Percentiles rank a stretch among this genome's conserved stretches.
Conservation (phyloP, 1,140 invertebrate genomes). For the Macrobrachium rosenbergii region DNA sequence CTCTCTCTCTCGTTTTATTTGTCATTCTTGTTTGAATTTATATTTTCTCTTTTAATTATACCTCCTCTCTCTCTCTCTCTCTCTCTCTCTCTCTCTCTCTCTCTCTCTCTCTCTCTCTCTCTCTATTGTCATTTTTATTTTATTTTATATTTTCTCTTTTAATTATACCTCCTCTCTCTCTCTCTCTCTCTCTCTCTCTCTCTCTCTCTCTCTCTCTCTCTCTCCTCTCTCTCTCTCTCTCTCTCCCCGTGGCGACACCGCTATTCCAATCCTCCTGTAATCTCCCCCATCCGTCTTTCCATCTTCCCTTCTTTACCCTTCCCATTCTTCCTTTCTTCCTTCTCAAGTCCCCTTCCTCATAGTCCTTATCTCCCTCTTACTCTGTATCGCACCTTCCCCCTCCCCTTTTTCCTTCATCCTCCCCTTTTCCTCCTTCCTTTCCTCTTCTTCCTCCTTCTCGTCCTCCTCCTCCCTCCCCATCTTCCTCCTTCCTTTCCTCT, state of each 20-base stretch:
- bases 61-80: too few species aligned
- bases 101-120: constrained; percentile 27
- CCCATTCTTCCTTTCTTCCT: neutral
- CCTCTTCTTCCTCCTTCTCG: neutral
- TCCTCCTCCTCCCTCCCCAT: neutral
- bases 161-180: too few species aligned
- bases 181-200: too few species aligned
- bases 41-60: neutral
- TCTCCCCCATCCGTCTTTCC: neutral
- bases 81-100: constrained; percentile 27
- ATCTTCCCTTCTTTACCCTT: neutral
- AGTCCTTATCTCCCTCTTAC: neutral
- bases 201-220: too few species aligned
- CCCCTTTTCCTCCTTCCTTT: neutral
- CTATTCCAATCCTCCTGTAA: neutral
- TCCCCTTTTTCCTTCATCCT: neutral
- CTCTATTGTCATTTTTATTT: neutral
- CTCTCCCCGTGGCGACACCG: neutral
- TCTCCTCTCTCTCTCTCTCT: neutral
- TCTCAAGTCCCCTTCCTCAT: neutral
- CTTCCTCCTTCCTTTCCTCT: neutral
- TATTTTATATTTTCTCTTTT: too few species aligned
- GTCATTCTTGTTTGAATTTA: too few species aligned
- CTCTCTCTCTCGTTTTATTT: too few species aligned
- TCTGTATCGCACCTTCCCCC: neutral